phyloP scores from a whole-genome alignment of 23 tunicate genomes.

The Ascidia mentula region DNA sequence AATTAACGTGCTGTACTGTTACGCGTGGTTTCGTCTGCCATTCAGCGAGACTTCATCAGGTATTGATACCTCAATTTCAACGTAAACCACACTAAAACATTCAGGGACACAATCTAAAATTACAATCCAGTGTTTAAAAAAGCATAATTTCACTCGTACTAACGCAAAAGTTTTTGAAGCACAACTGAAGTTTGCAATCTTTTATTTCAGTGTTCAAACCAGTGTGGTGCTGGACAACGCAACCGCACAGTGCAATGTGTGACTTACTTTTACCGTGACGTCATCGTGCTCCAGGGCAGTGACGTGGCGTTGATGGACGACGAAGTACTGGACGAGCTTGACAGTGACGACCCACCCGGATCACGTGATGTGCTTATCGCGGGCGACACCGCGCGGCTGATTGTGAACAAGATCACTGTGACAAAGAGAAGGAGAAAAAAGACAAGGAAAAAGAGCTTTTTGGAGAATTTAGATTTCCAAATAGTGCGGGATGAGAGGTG shows the following conservation, averaged over 20 bases:
- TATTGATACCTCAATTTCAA: no score
- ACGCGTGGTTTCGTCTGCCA: no score
- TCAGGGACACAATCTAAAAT: no score
- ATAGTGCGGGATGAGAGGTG: conserved; percentile 56
- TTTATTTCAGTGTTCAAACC: conserved; percentile 70
- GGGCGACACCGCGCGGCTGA: conserved; percentile 4
- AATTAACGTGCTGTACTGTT: no score
- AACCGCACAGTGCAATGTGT: conserved; percentile 72
- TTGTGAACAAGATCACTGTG: conserved; percentile 18
- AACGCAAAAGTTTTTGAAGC: no score
- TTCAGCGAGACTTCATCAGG: no score
- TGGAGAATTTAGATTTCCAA: conserved; percentile 39
- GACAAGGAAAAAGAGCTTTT: conserved; percentile 4
- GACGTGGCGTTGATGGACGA: background rate
- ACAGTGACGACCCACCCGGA: background rate
- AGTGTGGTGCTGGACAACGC: conserved; percentile 44
- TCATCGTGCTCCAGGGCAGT: conserved; percentile 36
- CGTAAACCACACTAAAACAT: no score
- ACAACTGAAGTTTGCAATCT: no score
- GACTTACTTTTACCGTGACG: conserved; percentile 61
- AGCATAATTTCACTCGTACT: no score
- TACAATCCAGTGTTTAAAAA: no score
- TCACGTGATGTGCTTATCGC: conserved; percentile 1
- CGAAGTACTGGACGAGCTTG: background rate
- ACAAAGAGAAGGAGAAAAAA: conserved; percentile 13